A percentile compares a stretch with the other conserved stretches of the same genome.
Conservation (phyloP, 2,888 invertebrate species). For the Chaetogeoica ovagalla region DNA sequence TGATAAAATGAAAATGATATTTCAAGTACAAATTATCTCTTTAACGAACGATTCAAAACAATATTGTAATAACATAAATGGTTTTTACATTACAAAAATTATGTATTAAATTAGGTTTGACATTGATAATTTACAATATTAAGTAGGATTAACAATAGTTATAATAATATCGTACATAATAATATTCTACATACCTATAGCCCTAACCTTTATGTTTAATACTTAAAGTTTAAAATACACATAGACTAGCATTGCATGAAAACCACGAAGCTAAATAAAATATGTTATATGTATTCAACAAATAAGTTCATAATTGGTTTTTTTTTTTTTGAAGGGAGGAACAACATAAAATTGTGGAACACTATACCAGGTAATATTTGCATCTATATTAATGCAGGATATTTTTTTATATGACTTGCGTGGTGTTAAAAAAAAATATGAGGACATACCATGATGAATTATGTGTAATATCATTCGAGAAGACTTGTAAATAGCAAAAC, state of each 20-base stretch:
- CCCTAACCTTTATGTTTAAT: background rate
- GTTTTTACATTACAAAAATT: conserved; percentile 10
- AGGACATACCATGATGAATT: background rate
- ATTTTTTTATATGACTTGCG: background rate
- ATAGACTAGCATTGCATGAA: no score
- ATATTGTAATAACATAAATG: background rate
- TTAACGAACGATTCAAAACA: background rate
- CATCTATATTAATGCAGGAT: background rate
- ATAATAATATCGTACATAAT: conserved; percentile 18
- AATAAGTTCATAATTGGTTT: no score
- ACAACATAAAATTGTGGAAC: no score
- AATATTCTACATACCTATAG: background rate
- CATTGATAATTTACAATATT: conserved; percentile 19
- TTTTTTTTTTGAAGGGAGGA: no score
- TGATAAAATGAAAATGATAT: background rate
- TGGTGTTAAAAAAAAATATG: background rate
- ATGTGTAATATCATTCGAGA: background rate
- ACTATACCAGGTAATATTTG: background rate
- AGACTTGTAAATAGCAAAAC: conserved; percentile 6
- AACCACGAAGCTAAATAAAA: no score
- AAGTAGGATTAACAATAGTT: conserved; percentile 6
- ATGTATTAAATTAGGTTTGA: conserved; percentile 16
- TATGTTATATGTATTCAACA: no score
- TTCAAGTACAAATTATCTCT: background rate
- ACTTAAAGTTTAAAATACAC: no score